phyloP scores from a whole-genome alignment of 2,113 vertebrate genomes.

The Eleginops maclovinus region DNA sequence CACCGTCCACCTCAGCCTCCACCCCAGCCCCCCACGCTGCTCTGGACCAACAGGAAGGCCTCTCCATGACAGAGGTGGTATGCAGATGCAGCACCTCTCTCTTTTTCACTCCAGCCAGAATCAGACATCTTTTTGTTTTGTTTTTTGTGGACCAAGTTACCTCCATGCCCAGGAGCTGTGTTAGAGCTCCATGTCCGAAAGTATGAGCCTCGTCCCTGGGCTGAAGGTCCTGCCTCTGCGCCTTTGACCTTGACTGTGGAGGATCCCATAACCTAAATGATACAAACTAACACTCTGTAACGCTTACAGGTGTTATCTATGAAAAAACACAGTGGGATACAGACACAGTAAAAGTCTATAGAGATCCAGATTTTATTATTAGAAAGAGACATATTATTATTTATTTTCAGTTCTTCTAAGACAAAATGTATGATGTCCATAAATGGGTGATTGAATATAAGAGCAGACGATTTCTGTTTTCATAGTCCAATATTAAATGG shows the following conservation, averaged over 20 bases:
- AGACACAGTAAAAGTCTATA: slow-evolving; percentile 3
- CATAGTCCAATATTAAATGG: slow-evolving; percentile 22
- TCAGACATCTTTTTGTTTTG: not conserved
- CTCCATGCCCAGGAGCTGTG: slow-evolving; percentile 21
- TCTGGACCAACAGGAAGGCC: slow-evolving; percentile 89
- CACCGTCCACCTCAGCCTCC: slow-evolving; percentile 82
- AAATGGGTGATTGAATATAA: slow-evolving; percentile 24
- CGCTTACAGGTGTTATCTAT: not conserved
- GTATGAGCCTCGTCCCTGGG: slow-evolving; percentile 42
- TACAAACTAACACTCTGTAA: slow-evolving; percentile 29
- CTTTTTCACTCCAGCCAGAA: not conserved
- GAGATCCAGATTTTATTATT: slow-evolving; percentile 26
- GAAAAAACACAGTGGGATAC: slow-evolving; percentile 7
- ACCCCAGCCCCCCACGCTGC: slow-evolving; percentile 81
- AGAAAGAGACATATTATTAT: slow-evolving; percentile 28
- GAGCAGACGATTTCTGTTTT: slow-evolving; percentile 14
- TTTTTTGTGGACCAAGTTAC: slow-evolving; percentile 39
- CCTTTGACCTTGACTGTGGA: slow-evolving; percentile 49
- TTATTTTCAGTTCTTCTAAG: slow-evolving; percentile 47
- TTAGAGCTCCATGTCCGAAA: slow-evolving; percentile 17
- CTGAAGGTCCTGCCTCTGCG: slow-evolving; percentile 30
- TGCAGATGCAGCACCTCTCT: slow-evolving; percentile 12
- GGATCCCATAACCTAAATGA: slow-evolving; percentile 1
- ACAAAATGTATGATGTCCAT: slow-evolving; percentile 10
- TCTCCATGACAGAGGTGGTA: slow-evolving; percentile 65